These are phyloP conservation scores for Lasioglossum albipes DNA, from an alignment of 1,140 invertebrate genomes.

Conservation along the genomic window DNA sequence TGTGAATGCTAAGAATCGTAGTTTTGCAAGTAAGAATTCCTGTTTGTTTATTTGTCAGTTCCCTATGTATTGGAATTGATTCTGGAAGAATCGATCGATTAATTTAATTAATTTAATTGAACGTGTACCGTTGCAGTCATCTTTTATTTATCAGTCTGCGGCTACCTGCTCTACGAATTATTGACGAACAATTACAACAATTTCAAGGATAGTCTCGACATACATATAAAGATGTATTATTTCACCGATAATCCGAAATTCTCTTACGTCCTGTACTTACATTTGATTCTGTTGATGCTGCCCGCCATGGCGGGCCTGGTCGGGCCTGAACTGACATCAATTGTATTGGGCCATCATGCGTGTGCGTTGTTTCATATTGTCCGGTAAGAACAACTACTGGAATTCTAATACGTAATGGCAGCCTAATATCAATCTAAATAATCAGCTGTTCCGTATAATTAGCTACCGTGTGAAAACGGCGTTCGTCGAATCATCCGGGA, in stretches of 20 bases:
- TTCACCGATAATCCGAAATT: background rate
- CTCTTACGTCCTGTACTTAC: background rate
- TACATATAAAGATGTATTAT: background rate
- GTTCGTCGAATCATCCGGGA: background rate
- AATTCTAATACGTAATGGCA: no score
- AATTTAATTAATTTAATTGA: background rate
- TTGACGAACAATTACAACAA: no score
- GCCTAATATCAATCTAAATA: no score
- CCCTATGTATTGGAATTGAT: no score
- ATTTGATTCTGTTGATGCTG: background rate
- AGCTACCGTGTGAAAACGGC: background rate
- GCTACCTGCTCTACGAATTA: background rate
- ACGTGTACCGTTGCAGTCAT: background rate
- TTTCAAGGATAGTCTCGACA: background rate
- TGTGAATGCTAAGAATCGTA: no score
- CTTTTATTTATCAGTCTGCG: background rate
- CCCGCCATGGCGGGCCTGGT: background rate
- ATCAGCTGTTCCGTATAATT: background rate
- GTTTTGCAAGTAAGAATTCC: no score
- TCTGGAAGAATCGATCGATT: no score
- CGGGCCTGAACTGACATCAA: background rate
- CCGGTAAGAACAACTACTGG: background rate
- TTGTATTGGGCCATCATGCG: background rate
- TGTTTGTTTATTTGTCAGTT: no score
- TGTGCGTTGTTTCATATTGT: background rate